Conservation (phyloP, 2,888 invertebrate species). For the Drosophila seclusa region DNA sequence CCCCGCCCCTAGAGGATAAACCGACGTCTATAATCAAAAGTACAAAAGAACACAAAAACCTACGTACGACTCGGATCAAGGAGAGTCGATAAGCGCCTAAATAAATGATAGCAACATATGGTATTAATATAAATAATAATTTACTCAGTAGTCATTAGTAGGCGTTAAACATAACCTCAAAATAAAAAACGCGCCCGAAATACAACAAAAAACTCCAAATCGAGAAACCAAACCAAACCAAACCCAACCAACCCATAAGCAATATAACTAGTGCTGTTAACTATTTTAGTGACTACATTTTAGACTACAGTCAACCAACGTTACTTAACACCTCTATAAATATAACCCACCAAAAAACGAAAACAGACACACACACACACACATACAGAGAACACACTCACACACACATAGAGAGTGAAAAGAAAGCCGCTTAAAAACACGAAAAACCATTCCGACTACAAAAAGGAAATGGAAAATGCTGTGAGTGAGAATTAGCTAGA, state of each 20-base stretch:
- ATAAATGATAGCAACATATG: conserved; percentile 72
- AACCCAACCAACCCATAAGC: conserved; percentile 65
- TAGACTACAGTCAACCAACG: conserved; percentile 48
- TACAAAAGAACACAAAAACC: conserved; percentile 64
- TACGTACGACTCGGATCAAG: conserved; percentile 22
- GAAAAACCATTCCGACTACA: conserved; percentile 24
- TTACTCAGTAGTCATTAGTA: conserved; percentile 49
- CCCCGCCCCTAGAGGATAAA: conserved; percentile 39
- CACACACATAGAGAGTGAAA: conserved; percentile 23
- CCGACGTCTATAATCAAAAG: conserved; percentile 76
- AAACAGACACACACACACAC: conserved; percentile 20
- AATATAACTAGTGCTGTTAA: conserved; percentile 76
- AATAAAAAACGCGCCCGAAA: conserved; percentile 8
- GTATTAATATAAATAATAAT: conserved; percentile 68
- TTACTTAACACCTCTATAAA: conserved; percentile 59
- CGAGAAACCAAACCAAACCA: conserved; percentile 29
- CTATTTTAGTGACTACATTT: conserved; percentile 68
- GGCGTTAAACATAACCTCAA: conserved; percentile 59
- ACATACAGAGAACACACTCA: conserved; percentile 20
- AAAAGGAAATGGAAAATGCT: conserved; percentile 11
- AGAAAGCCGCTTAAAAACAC: conserved; percentile 33
- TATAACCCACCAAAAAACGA: conserved; percentile 53
- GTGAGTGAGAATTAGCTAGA: conserved; percentile 54
- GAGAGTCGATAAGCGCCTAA: conserved; percentile 39
- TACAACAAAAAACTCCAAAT: conserved; percentile 21